Evolutionary conservation across 2,113 vertebrate species (phyloP), one percentile per base, ranked within the genome.

Genomic region (Entelurus aequoreus): DNA sequence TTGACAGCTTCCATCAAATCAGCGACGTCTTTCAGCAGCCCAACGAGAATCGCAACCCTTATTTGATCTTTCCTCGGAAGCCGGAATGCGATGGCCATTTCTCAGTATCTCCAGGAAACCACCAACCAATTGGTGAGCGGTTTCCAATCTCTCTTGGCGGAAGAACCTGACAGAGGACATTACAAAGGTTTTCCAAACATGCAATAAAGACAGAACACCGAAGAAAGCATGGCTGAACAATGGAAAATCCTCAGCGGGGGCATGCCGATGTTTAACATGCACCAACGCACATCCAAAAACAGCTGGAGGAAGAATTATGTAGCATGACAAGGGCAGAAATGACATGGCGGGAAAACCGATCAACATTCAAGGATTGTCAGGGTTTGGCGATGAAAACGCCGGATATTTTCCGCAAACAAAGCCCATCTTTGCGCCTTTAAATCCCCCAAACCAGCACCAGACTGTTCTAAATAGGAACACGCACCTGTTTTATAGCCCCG

Each of bases 191-290:
- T 72, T 53, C 77, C 84, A 75, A 80, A 81, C 53, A 75, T 59
- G 66, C 76, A 82, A 84, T 54, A 38, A 72, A 57, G 49, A 36
- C 72, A 6, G 61, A 68, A 74, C 66, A 66, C 52, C 78, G 85
- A 88, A 28, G 84, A 79, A 0, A 69, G 51, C 54, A 15, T 86
- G 48, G 57, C 65, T 61, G 81, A 77, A 59, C 86, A 89, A 4
- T 63, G 78, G 52, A 79, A 81, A 69, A 63, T 65, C 38, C 70
- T 80, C 52, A 80, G 80, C 62, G 77, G 76, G 8, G 47, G 46
- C 15, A 64, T 76, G 56, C 75, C 69, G 60, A 62, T 69, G 53
- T 63, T 79, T 62, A 76, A 57, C 56, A 36, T 28, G 52, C 63
- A 8, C 65, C 59, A 8, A 63, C 71, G 40, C 71, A 70, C 48